Evolutionary conservation across 1,140 invertebrate species (phyloP), one percentile per base, ranked within the genome.

Genomic region (Periplaneta americana): DNA sequence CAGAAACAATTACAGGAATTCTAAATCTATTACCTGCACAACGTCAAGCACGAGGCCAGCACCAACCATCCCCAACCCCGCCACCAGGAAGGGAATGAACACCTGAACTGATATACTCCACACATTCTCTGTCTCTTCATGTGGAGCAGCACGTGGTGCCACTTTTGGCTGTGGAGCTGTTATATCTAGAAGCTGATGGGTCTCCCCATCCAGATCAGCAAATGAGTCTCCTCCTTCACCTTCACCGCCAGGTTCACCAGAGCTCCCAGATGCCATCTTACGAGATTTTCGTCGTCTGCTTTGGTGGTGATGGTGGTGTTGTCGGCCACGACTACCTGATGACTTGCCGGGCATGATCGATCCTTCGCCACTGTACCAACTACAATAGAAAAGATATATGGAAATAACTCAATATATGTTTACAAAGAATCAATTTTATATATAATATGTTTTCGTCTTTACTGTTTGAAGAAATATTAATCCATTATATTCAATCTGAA

Each of bases 11-110:
- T 18, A 34, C n/a, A n/a, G n/a, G n/a, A n/a, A n/a, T n/a, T n/a
- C n/a, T 22, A 75, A 82, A 36, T 83, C 2, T 34, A 80, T 80
- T 84, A 89, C 89, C 87, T 92, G 90, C 2, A 92, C 91, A 81
- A 88, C 85, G 84, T 92, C 91, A 0, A 92, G 85, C 0, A 92
- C 88, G 78, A 92, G 86, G 3, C 91, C 91, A 78, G 91, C 91
- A 36, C 89, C 90, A 10, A 93, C 92, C 89, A 92, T 93, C 22
- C 92, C 92, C 83, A 92, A 89, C 9, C 92, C 92, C 39, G 92
- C 92, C 35, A 93, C 89, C n/a, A 92, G 86, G 84, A 92, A 93
- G 0, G 92, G 92, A 79, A 93, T 87, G 79, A 92, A 88, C 3
- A 93, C 90, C 86, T 93, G 89, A 33, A 92, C 82, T 33, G 87